phyloP scores from a whole-genome alignment of 2,113 vertebrate genomes.

The Syngnathus floridae region DNA sequence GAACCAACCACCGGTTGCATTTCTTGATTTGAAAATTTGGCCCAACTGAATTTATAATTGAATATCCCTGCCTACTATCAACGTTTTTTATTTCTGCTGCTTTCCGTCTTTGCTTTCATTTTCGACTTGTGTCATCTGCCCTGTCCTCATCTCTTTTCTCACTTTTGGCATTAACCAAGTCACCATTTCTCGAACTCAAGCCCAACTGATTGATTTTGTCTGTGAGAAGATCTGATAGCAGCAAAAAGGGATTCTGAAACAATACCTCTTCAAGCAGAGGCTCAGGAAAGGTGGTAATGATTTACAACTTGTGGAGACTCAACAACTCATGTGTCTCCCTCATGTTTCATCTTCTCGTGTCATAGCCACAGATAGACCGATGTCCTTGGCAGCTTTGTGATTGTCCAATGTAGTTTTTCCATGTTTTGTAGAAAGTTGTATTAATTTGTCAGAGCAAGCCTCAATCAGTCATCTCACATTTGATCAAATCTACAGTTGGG shows the following conservation, averaged over 20 bases:
- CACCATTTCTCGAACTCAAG: constrained; percentile 16
- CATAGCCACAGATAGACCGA: constrained; percentile 40
- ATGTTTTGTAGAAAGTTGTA: constrained; percentile 37
- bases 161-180: constrained; percentile 8
- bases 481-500: not conserved
- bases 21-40: too few species aligned
- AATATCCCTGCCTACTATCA: too few species aligned
- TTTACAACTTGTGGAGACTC: constrained; percentile 52
- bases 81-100: constrained; percentile 31
- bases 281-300: constrained; percentile 53
- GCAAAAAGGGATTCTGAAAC: constrained; percentile 50
- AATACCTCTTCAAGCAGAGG: constrained; percentile 51
- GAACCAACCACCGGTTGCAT: too few species aligned
- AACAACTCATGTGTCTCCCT: constrained; percentile 43
- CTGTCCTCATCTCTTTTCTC: constrained; percentile 20
- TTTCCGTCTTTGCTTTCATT: constrained; percentile 35
- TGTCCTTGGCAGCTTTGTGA: constrained; percentile 21
- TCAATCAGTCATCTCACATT: not conserved
- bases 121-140: constrained; percentile 20
- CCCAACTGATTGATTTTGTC: constrained; percentile 44
- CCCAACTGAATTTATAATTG: too few species aligned
- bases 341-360: constrained; percentile 55
- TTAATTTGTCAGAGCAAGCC: not conserved
- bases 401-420: not conserved
- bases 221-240: constrained; percentile 47